phyloP scores from a whole-genome alignment of 2,113 vertebrate genomes.

The Oryzias javanicus region DNA sequence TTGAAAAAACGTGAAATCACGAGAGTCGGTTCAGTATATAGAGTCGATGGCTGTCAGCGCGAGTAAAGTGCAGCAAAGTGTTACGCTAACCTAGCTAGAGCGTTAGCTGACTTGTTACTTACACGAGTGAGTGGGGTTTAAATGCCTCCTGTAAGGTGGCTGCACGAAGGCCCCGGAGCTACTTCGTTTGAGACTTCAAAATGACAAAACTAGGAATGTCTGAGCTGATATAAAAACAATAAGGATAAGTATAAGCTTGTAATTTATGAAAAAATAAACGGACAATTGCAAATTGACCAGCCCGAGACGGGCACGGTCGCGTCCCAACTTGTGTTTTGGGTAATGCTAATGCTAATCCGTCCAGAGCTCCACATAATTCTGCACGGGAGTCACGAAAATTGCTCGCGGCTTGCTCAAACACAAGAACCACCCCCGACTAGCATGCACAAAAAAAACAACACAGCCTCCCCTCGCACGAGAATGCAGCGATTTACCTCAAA shows the following conservation, averaged over 20 bases:
- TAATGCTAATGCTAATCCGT: conserved; percentile 50
- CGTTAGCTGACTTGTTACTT: conserved; percentile 48
- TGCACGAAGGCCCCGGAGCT: conserved; percentile 52
- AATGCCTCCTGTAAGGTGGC: conserved; percentile 67
- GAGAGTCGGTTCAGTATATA: background rate
- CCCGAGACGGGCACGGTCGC: background rate
- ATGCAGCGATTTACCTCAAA: conserved; percentile 43
- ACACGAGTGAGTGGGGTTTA: conserved; percentile 58
- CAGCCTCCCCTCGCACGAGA: background rate
- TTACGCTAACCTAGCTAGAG: conserved; percentile 37
- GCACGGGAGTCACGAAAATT: conserved; percentile 46
- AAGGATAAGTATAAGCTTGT: background rate
- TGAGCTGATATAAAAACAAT: too few relatives aligned
- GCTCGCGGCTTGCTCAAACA: background rate
- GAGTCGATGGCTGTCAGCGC: background rate
- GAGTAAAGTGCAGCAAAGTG: conserved; percentile 2
- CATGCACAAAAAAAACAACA: background rate
- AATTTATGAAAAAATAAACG: background rate
- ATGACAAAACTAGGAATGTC: background rate
- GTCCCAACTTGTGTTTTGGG: conserved; percentile 41
- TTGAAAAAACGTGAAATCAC: background rate
- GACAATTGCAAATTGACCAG: conserved; percentile 1
- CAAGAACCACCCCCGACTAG: background rate
- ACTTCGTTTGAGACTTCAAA: conserved; percentile 17
- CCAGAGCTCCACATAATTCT: conserved; percentile 46